Evolutionary conservation across 1,140 invertebrate species (phyloP).

Genomic region (Bicyclus anynana): DNA sequence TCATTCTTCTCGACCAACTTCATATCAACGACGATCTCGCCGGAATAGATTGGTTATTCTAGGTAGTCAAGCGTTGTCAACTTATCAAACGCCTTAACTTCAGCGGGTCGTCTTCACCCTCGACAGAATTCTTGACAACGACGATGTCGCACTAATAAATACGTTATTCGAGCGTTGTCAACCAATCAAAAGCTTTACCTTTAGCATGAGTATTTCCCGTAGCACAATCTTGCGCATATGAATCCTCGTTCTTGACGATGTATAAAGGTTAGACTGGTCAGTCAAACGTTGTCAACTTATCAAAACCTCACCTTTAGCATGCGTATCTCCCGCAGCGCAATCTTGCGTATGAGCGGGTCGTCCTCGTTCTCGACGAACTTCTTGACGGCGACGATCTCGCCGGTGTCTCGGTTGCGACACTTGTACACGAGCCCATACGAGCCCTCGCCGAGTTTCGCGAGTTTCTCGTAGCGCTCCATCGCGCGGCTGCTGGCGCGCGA

Average conservation of each 20-base stretch:
- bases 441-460: slow-evolving; percentile 97
- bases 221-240: too few species aligned
- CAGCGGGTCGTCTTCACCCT: slow-evolving; percentile 98
- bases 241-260: too few species aligned
- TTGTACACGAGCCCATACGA: slow-evolving; percentile 99
- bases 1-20: slow-evolving; percentile 99
- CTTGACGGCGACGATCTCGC: slow-evolving; percentile 98
- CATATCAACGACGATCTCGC: slow-evolving; percentile 97
- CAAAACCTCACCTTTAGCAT: slow-evolving; percentile 99
- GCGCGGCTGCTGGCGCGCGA: slow-evolving; percentile 89
- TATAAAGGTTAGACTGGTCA: too few species aligned
- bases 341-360: slow-evolving; percentile 98
- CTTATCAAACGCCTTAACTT: too few species aligned
- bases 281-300: too few species aligned
- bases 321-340: slow-evolving; percentile 97
- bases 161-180: too few species aligned
- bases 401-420: slow-evolving; percentile 97
- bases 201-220: too few species aligned
- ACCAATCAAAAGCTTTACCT: too few species aligned
- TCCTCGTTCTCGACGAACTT: slow-evolving; percentile 99
- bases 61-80: too few species aligned
- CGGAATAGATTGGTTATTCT: too few species aligned
- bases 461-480: slow-evolving; percentile 99
- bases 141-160: too few species aligned
- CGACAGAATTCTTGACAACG: slow-evolving; percentile 99